Base-by-base conservation (phyloP, 1,140 invertebrate species). In the Pararge aegeria region DNA sequence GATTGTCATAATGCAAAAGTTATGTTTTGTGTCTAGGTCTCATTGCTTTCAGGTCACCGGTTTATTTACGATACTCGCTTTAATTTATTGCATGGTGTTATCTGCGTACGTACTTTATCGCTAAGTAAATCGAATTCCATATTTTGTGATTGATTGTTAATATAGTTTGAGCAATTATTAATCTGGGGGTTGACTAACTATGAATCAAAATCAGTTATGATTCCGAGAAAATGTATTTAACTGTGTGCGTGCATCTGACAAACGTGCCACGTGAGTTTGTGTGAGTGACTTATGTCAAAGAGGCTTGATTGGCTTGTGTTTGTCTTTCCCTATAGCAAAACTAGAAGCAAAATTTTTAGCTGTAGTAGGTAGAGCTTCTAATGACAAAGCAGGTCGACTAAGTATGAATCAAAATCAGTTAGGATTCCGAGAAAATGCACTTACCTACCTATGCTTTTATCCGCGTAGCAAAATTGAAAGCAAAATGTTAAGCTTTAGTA, bases 31-130 rank as follows among this genome's bases (percentile, higher is more conserved):
- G 61, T 64, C 53, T 62, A 64, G 57, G 51, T 55, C 60, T 68
- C 58, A 66, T 69, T 66, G 70, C 54, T 72, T 72, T 64, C 69
- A 63, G 70, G 70, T 72, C 69, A 66, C 40, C 58, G 50, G 63
- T 54, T 58, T 72, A 68, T 72, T 72, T 66, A 68, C 62, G 68
- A 70, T 52, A 68, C 49, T 55, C 60, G 55, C 21, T 60, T 60
- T 62, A 60, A 71, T 71, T 71, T 71, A 71, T 64, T 44, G 57
- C 65, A 49, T 55, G 46, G 58, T 60, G 57, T 65, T 65, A 60
- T 62, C 59, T 54, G 55, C 38, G 60, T 61, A 53, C 58, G 62
- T 67, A 61, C 56, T 61, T 62, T 65, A 64, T 62, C 62, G 57
- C 55, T 67, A 65, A 70, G 63, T 65, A 60, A 63, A 65, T 64